Base-by-base conservation (phyloP, 2,797 vertebrate genomes). In the Nasua narica region DNA sequence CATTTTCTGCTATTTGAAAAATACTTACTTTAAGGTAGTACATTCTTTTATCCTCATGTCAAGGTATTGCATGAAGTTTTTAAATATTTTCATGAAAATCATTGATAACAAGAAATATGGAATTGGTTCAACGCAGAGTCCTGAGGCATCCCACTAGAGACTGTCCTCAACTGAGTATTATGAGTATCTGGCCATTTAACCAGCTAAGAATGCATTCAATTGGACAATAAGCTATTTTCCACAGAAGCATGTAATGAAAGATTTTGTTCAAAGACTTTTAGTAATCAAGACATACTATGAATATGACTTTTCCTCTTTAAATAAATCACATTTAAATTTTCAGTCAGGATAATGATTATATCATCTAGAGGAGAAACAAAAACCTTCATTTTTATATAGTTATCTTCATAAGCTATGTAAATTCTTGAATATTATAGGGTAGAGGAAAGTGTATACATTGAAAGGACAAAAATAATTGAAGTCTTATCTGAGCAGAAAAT, bases 191-290 rank as follows among this genome's bases (percentile, higher is more conserved):
- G 48, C 10, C 35, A 93, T 67, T 96, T 93, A 78, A 40, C 52
- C 29, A 88, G 6, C 37, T 62, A 56, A 35, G 37, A 86, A 89
- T 74, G 15, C 32, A 86, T 25, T 79, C 48, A 89, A 9, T 19
- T 93, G 2, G 23, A 52, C 19, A 88, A 50, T 74, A 62, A 91
- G n/a, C 2, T 93, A 54, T 92, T 96, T 74, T 90, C 6, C 56
- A 37, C 35, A 78, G n/a, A 85, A 79, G 4, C 25, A 8, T 40
- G 25, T 37, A 16, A 76, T 87, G 56, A 46, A 76, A 56, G 9
- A 40, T 65, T 78, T 93, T 91, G 12, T 76, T 95, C 35, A 95
- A 95, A 78, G 21, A 67, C 11, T 50, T 87, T 86, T 90, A 46
- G 14, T 72, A 58, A 92, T 87, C n/a, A 91, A 72, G 74, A 60